Base-by-base conservation (phyloP, 2,888 invertebrate species). In the Drosophila barbarae region DNA sequence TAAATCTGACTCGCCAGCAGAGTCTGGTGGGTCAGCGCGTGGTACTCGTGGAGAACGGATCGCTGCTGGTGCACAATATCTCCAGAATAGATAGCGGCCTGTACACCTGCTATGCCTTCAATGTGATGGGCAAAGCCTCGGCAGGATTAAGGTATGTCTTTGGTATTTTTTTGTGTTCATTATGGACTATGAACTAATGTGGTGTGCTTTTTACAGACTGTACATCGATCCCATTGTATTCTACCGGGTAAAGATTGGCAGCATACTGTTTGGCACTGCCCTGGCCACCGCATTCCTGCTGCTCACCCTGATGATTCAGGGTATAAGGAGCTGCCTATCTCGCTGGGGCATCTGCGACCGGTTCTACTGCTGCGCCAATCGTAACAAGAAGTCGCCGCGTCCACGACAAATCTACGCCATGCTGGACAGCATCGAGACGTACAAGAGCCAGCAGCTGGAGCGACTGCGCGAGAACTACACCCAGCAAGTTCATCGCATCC, bases 381-480 rank as follows among this genome's bases (percentile, higher is more conserved):
- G 93, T 68, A 93, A 92, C 71, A 92, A 92, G 51, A 92, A 92
- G 68, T 93, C 95, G 21, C 95, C 96, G 9, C 92, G 95, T 59
- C 93, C 95, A 28, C 93, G 95, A 66, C 96, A 96, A 88, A 94
- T 97, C 72, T 94, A 94, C 87, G 94, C 93, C 76, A 95, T 97
- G 93, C 90, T 97, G 80, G 97, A 97, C 87, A 95, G 94, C 89
- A 95, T 97, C 78, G 97, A 97, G 87, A 93, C 93, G 74, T 96
- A 97, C 90, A 96, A 96, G 90, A 94, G 94, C 68, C 95, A 94
- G 87, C 97, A 97, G 86, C 90, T 98, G 84, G 97, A 97, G 82
- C 93, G 94, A 82, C 90, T 98, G 68, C 91, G 96, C 30, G 97
- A 98, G 88, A 97, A 98, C 90, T 98, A 98, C 89, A 94, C 96